phyloP scores from a whole-genome alignment of 2,797 vertebrate species.

The Steatocranus sp. region DNA sequence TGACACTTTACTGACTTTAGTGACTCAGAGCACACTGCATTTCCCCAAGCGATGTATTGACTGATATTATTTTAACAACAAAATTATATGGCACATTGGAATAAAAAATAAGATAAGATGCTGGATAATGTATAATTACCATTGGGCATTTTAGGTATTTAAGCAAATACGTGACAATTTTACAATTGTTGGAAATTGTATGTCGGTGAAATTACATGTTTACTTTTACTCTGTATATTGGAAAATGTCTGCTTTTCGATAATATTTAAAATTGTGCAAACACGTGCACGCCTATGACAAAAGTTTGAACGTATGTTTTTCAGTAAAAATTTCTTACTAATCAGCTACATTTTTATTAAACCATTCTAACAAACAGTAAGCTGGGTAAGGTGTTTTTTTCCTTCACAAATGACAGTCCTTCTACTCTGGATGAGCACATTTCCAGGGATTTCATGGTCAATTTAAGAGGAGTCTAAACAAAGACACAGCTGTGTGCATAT shows the following conservation, averaged over 20 bases:
- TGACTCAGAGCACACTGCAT: background rate
- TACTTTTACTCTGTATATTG: background rate
- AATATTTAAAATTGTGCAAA: background rate
- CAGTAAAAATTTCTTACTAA: background rate
- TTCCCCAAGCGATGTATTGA: background rate
- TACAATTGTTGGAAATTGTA: background rate
- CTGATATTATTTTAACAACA: background rate
- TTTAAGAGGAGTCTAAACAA: slow-evolving; percentile 38
- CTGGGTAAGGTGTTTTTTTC: background rate
- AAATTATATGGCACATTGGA: background rate
- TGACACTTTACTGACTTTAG: background rate
- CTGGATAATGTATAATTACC: background rate
- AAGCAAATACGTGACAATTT: slow-evolving; percentile 40
- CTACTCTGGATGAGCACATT: slow-evolving; percentile 21
- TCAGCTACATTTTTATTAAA: background rate
- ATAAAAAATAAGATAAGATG: background rate
- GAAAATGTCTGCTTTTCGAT: background rate
- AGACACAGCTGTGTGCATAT: background rate
- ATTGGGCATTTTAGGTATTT: background rate
- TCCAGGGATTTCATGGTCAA: slow-evolving; percentile 25
- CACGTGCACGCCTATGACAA: background rate
- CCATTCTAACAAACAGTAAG: background rate
- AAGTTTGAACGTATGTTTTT: background rate
- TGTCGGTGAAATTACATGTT: background rate
- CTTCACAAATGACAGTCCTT: slow-evolving; percentile 34